phyloP scores from a whole-genome alignment of 1,140 invertebrate species.

The Sitophilus oryzae region DNA sequence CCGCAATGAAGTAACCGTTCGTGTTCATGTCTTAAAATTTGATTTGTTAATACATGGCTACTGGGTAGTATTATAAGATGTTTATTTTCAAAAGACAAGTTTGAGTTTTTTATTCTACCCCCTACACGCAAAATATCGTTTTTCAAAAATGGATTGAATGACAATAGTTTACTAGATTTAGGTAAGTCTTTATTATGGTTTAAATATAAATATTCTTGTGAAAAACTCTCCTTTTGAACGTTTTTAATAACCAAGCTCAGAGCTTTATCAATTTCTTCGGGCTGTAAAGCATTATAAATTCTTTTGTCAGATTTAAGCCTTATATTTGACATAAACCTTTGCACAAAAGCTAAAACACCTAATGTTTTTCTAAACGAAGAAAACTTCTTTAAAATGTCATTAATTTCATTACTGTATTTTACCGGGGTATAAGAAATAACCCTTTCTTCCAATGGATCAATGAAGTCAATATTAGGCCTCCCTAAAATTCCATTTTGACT shows the following conservation, averaged over 20 bases:
- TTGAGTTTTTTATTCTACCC: slow-evolving; percentile 29
- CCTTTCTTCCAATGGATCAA: not conserved
- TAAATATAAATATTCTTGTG: slow-evolving; percentile 11
- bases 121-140: slow-evolving; percentile 31
- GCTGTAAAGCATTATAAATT: not conserved
- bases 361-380: slow-evolving; percentile 13
- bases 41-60: slow-evolving; percentile 19
- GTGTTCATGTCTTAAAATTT: slow-evolving; percentile 28
- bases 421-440: not conserved
- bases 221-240: slow-evolving; percentile 18
- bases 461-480: not conserved
- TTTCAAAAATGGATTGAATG: slow-evolving; percentile 26
- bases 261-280: slow-evolving; percentile 4
- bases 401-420: not conserved
- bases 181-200: slow-evolving; percentile 7
- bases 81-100: slow-evolving; percentile 20
- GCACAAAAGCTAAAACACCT: slow-evolving; percentile 7
- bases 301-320: slow-evolving; percentile 2
- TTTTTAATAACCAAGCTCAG: slow-evolving; percentile 10
- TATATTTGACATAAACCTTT: slow-evolving; percentile 5
- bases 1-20: slow-evolving; percentile 30
- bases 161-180: slow-evolving; percentile 14
- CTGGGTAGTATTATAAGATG: slow-evolving; percentile 27
- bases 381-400: slow-evolving; percentile 7
- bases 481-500: slow-evolving; percentile 8